A percentile compares a stretch with the other conserved stretches of the same genome.
Conservation (phyloP, 2,888 invertebrate genomes). For the Oxycera nigricornis region DNA sequence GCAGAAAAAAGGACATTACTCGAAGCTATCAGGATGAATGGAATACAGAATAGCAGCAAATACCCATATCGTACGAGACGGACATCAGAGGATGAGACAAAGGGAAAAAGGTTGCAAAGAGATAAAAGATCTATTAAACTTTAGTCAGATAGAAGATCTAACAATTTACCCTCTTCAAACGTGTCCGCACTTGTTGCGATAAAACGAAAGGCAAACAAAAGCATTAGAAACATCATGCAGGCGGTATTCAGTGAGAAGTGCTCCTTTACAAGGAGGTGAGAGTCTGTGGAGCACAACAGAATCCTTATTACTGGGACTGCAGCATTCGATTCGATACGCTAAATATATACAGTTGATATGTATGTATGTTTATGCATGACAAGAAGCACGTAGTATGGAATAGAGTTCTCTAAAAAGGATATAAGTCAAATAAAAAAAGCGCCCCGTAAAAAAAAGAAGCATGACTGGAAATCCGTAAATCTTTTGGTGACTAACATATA, state of each 20-base stretch:
- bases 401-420: background rate
- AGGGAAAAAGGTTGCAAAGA: slow-evolving; percentile 41
- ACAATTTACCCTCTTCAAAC: slow-evolving; percentile 48
- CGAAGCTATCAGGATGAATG: background rate
- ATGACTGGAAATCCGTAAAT: background rate
- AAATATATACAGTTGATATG: background rate
- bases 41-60: background rate
- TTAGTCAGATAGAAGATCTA: slow-evolving; percentile 47
- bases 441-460: background rate
- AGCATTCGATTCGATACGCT: background rate
- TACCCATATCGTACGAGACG: slow-evolving; percentile 36
- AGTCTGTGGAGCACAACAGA: background rate
- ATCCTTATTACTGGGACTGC: background rate
- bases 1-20: background rate
- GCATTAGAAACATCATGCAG: slow-evolving; percentile 25
- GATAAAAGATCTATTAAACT: slow-evolving; percentile 48
- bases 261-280: background rate
- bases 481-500: background rate
- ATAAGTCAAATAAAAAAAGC: background rate
- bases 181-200: slow-evolving; percentile 48
- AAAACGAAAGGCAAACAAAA: slow-evolving; percentile 38
- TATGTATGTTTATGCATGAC: background rate
- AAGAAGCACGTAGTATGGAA: background rate
- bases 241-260: slow-evolving; percentile 7
- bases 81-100: slow-evolving; percentile 41